Evolutionary conservation across 2,888 invertebrate genomes (phyloP), one percentile per base, ranked within the genome.

Genomic region (Troides oblongomaculatus): DNA sequence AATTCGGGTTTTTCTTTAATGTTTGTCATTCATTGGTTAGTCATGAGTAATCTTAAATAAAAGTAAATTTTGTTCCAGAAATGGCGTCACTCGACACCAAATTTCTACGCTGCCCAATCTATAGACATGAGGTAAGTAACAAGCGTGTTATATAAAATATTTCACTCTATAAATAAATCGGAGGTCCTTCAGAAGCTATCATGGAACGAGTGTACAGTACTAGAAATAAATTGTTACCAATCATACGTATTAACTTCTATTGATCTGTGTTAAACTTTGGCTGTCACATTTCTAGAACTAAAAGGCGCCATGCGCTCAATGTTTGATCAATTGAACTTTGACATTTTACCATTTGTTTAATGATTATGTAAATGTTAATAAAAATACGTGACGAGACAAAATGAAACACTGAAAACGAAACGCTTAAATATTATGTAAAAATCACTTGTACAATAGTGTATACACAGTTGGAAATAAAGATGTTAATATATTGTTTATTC

Each of bases 21-120:
- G n/a, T 0, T 53, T 53, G n/a, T 53, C n/a, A n/a, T 53, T 18
- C n/a, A 56, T 56, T 10, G 10, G 10, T 56, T 58, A 58, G 10
- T 23, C 23, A 23, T 12, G 12, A 23, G 14, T 58, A 12, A 12
- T 3, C 12, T 23, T 23, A 12, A 58, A 12, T 58, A 58, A 58
- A 2, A 3, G 10, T 2, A 46, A 21, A 58, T 23, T 58, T 77
- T 78, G 74, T 92, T 92, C 74, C 91, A 92, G 92, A 91, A 91
- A 87, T 92, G 92, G 92, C 85, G 92, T 72, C 89, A 91, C 75
- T 91, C 92, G 21, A 89, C 91, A 69, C 91, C 89, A 7, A 86
- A 83, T 76, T 92, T 92, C 81, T 92, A 92, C 78, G 87, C 92
- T 53, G 84, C 87, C 59, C 92, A 92, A 76, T 87, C 90, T 62